Conservation (phyloP, 2,797 vertebrate genomes). For the Cossypha polioptera region DNA sequence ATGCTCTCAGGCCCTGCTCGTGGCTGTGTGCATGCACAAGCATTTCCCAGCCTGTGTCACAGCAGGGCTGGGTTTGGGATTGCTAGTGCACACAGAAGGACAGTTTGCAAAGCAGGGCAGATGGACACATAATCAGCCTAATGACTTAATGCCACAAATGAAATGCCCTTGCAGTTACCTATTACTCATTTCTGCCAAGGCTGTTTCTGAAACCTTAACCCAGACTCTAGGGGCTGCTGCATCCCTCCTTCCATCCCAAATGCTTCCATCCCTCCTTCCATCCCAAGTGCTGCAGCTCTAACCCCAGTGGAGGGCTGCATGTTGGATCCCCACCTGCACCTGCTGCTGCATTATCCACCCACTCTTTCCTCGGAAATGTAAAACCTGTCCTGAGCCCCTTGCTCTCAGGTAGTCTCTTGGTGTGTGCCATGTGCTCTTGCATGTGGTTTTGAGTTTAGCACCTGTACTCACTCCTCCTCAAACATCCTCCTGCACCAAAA, state of each 20-base stretch:
- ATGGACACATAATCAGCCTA: constrained; percentile 6
- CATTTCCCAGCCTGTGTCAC: neutral
- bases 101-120: constrained; percentile 30
- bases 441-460: neutral
- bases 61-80: neutral
- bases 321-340: neutral
- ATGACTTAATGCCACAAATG: neutral
- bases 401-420: neutral
- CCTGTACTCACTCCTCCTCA: neutral
- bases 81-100: neutral
- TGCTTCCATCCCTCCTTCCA: neutral
- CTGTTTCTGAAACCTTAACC: neutral
- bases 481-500: neutral
- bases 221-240: neutral
- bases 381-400: neutral
- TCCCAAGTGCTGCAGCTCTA: neutral
- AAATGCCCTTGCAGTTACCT: neutral
- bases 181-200: neutral
- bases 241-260: neutral
- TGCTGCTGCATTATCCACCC: neutral
- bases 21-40: neutral
- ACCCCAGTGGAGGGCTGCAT: fast-evolving
- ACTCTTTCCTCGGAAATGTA: neutral
- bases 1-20: neutral
- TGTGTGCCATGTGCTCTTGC: neutral